A percentile compares a stretch with the other conserved stretches of the same genome.
Conservation (phyloP, 2,797 vertebrate species). For the Aratinga solstitialis region DNA sequence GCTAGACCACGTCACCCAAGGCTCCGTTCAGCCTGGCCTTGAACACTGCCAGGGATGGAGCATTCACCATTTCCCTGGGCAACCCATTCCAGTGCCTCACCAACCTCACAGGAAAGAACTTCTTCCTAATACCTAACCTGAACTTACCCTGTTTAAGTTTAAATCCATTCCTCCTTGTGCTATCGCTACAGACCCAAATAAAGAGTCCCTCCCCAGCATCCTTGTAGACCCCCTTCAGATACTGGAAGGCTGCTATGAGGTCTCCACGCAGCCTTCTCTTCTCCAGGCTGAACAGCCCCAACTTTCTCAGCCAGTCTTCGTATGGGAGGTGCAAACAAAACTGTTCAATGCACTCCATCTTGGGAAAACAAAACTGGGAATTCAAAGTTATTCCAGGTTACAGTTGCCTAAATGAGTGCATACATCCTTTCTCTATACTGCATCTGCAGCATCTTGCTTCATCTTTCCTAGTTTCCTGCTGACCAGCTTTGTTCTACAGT, state of each 20-base stretch:
- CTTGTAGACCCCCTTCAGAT: not conserved
- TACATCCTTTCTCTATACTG: not conserved
- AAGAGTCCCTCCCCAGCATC: too few relatives aligned
- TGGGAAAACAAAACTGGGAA: not conserved
- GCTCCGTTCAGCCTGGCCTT: not conserved
- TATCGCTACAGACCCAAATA: too few relatives aligned
- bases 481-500: not conserved
- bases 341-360: not conserved
- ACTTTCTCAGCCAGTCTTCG: not conserved
- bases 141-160: too few relatives aligned
- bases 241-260: not conserved
- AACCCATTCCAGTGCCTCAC: not conserved
- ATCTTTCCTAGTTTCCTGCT: not conserved
- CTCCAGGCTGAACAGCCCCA: not conserved
- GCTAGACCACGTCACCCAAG: not conserved
- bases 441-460: not conserved
- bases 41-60: not conserved
- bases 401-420: not conserved
- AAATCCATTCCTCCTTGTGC: too few relatives aligned
- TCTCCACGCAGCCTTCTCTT: not conserved
- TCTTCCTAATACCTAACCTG: too few relatives aligned
- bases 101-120: too few relatives aligned
- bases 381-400: not conserved
- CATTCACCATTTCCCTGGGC: not conserved
- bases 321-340: not conserved